Evolutionary conservation across 2,113 vertebrate species (phyloP).

Genomic region (Oriolus oriolus): DNA sequence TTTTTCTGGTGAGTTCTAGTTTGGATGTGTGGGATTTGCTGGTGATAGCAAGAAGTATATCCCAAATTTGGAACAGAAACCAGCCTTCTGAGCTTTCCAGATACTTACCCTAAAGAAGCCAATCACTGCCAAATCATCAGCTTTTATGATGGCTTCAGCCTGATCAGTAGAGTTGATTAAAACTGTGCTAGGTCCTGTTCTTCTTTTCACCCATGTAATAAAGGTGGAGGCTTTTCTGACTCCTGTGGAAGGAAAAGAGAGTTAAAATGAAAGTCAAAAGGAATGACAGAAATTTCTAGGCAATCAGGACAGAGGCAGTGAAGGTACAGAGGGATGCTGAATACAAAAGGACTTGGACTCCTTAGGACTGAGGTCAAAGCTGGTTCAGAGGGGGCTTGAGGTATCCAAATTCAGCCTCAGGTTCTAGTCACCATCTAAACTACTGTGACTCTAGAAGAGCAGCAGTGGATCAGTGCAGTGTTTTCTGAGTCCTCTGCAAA

Average conservation of each 20-base stretch:
- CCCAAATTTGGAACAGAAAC: neutral
- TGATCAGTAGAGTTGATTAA: conserved; percentile 74
- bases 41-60: neutral
- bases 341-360: neutral
- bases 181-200: conserved; percentile 76
- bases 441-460: neutral
- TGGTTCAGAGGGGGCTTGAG: neutral
- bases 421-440: neutral
- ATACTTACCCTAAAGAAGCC: conserved; percentile 88
- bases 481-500: neutral
- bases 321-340: neutral
- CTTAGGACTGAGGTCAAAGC: neutral
- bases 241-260: conserved; percentile 61
- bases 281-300: neutral
- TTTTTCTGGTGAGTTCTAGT: neutral
- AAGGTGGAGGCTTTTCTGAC: conserved; percentile 81
- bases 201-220: conserved; percentile 85
- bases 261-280: neutral
- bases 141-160: conserved; percentile 62
- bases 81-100: neutral
- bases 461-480: neutral
- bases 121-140: conserved; percentile 78
- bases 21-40: neutral
- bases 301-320: neutral
- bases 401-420: neutral